A percentile compares a stretch with the other conserved stretches of the same genome.
These are phyloP conservation scores for Cephus nigrinus DNA, from an alignment of 2,888 invertebrate genomes.

Conservation along the genomic window DNA sequence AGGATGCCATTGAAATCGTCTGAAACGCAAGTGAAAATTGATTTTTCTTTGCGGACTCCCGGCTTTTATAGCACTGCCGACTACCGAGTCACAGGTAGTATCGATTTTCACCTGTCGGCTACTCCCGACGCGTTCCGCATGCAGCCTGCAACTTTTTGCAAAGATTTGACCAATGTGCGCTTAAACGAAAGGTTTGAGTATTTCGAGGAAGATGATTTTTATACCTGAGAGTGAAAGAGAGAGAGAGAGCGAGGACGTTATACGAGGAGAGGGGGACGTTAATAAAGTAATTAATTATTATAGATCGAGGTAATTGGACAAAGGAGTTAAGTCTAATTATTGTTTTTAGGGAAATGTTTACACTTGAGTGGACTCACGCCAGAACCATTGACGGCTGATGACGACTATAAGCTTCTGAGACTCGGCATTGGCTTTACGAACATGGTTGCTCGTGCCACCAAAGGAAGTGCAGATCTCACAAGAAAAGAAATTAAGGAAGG, in stretches of 20 bases:
- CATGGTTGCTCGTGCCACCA: constrained; percentile 95
- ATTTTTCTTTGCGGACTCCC: constrained; percentile 52
- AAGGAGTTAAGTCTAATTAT: background rate
- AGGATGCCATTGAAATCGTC: background rate
- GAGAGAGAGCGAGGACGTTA: constrained; percentile 26
- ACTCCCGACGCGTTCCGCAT: constrained; percentile 23
- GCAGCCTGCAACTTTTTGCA: background rate
- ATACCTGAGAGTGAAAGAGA: constrained; percentile 2
- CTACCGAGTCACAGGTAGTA: constrained; percentile 40
- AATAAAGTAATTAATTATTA: background rate
- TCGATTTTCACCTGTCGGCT: constrained; percentile 56
- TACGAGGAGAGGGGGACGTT: too few species aligned
- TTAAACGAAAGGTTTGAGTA: background rate
- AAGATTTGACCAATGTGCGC: background rate
- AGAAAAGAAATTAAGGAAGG: constrained; percentile 95
- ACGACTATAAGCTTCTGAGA: constrained; percentile 92
- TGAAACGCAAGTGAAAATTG: constrained; percentile 40
- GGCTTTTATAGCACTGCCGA: background rate
- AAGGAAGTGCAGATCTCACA: constrained; percentile 95
- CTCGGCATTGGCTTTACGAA: constrained; percentile 98
- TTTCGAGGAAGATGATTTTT: background rate
- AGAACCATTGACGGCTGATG: constrained; percentile 95
- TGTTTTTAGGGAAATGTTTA: constrained; percentile 85
- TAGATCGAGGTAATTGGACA: background rate
- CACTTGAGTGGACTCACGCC: constrained; percentile 94